Percentiles rank a stretch among this genome's conserved stretches.
phyloP scores from a whole-genome alignment of 2,797 vertebrate genomes.

The Tapirus indicus region DNA sequence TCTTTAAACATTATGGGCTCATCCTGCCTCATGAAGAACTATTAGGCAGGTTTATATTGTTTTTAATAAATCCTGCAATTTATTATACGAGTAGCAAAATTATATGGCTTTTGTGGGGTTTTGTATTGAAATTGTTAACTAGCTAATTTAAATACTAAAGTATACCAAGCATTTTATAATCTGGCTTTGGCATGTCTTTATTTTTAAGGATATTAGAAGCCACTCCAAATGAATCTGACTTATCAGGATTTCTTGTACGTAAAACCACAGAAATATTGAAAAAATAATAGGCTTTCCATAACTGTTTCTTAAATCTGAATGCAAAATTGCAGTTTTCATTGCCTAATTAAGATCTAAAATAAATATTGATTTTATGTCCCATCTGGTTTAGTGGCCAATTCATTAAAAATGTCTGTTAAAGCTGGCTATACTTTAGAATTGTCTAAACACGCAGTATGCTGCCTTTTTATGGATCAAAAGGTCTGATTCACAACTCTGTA shows the following conservation, averaged over 20 bases:
- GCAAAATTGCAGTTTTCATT: slow-evolving; percentile 36
- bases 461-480: slow-evolving; percentile 9
- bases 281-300: slow-evolving; percentile 1
- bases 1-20: neutral
- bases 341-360: slow-evolving; percentile 64
- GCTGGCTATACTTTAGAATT: neutral
- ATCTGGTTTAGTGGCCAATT: slow-evolving; percentile 28
- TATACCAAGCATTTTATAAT: neutral
- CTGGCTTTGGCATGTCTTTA: neutral
- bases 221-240: neutral
- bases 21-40: neutral
- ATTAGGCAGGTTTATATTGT: neutral
- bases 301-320: neutral
- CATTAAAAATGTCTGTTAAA: slow-evolving; percentile 47
- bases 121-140: neutral
- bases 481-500: neutral
- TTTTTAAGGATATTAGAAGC: neutral
- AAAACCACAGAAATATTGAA: slow-evolving; percentile 29
- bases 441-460: neutral
- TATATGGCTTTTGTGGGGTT: neutral
- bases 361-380: slow-evolving; percentile 66
- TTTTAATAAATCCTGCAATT: neutral
- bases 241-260: neutral
- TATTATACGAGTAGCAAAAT: neutral
- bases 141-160: slow-evolving; percentile 5